phyloP scores from a whole-genome alignment of 1,140 invertebrate genomes.

The Rhagoletis zephyria region DNA sequence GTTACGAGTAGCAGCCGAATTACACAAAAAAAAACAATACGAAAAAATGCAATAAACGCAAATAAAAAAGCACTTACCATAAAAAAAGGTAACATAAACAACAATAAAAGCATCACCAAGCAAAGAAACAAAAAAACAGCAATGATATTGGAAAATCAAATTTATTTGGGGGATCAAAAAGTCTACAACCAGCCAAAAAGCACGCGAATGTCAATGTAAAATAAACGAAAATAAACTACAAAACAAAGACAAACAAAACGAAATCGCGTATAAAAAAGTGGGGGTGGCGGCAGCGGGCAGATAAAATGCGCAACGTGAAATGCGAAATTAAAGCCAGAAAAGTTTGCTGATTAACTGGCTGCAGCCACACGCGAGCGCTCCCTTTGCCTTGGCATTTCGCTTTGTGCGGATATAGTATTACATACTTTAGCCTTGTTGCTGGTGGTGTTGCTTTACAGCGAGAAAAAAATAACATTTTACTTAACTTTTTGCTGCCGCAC shows the following conservation, averaged over 20 bases:
- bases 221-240: background rate
- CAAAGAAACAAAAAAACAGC: background rate
- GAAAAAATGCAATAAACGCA: no score
- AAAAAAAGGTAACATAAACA: background rate
- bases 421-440: background rate
- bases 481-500: no score
- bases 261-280: no score
- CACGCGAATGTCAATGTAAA: background rate
- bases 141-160: background rate
- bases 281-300: no score
- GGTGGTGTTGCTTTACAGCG: no score
- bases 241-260: no score
- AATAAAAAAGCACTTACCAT: background rate
- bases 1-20: background rate
- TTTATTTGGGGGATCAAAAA: background rate
- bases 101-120: background rate
- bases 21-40: background rate
- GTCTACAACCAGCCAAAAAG: no score
- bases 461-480: background rate
- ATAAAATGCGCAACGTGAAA: background rate
- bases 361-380: background rate
- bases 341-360: background rate
- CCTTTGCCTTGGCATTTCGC: background rate
- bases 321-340: slow-evolving; percentile 17
- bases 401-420: background rate